Conservation (phyloP, 1,140 invertebrate genomes). For the Bathynomus jamesi region DNA sequence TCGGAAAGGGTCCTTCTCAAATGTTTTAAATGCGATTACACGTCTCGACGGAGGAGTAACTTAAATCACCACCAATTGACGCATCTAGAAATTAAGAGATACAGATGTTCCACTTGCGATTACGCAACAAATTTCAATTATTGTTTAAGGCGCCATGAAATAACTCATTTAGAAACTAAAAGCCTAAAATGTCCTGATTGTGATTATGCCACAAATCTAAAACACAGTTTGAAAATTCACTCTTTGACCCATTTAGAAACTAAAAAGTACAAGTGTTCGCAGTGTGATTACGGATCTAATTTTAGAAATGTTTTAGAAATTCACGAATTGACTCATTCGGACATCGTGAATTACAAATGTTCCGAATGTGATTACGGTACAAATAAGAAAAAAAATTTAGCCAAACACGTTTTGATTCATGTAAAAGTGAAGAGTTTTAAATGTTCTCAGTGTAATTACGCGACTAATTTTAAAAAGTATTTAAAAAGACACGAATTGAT, state of each 20-base stretch:
- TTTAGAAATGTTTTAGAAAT: background rate
- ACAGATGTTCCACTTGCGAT: background rate
- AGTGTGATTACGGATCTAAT: background rate
- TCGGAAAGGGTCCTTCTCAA: background rate
- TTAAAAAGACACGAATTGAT: background rate
- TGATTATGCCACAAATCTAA: background rate
- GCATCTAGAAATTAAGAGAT: background rate
- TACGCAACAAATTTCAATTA: background rate
- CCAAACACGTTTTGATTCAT: background rate
- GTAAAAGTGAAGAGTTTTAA: background rate
- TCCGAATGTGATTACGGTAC: background rate
- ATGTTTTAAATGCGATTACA: background rate
- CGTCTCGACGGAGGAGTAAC: background rate
- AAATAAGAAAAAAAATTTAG: background rate
- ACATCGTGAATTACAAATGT: background rate
- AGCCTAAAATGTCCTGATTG: background rate
- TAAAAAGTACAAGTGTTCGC: background rate
- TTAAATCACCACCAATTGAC: background rate
- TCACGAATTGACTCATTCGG: background rate
- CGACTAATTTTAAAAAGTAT: background rate
- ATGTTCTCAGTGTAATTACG: background rate
- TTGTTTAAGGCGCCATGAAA: background rate
- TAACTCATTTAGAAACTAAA: background rate
- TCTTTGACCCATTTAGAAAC: background rate
- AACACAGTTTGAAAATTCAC: background rate